Evolutionary conservation across 2,113 vertebrate genomes (phyloP).

Genomic region (Hiodon alosoides): DNA sequence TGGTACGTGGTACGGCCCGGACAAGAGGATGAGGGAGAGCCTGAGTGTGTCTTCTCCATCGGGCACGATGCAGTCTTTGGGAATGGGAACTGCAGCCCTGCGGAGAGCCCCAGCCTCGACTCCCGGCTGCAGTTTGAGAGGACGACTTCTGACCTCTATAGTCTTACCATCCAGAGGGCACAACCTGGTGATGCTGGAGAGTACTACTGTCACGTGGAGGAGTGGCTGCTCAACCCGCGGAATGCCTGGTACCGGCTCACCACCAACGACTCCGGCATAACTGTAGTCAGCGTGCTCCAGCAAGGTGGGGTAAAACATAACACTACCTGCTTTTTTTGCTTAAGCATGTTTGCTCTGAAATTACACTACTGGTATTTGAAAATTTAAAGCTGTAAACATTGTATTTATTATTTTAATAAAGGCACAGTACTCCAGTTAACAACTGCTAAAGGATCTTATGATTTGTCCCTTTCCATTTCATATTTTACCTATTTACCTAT

Average conservation of each 20-base stretch:
- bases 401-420: too few species aligned
- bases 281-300: conserved; percentile 71
- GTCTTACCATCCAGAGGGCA: conserved; percentile 76
- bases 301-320: conserved; percentile 60
- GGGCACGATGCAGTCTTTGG: conserved; percentile 78
- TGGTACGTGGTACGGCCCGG: conserved; percentile 77
- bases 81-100: conserved; percentile 68
- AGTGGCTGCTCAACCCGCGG: conserved; percentile 84
- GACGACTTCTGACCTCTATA: conserved; percentile 73
- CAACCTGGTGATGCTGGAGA: conserved; percentile 69
- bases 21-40: conserved; percentile 35
- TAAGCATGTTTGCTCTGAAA: background rate
- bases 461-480: too few species aligned
- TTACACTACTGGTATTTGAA: too few species aligned
- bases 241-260: conserved; percentile 85
- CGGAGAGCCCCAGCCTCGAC: conserved; percentile 62
- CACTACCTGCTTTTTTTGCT: too few species aligned
- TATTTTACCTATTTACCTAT: too few species aligned
- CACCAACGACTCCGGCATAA: conserved; percentile 77
- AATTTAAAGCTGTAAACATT: too few species aligned
- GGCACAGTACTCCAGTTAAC: background rate
- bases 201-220: conserved; percentile 87
- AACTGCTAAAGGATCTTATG: too few species aligned
- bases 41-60: conserved; percentile 61
- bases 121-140: conserved; percentile 86